Base-by-base conservation (phyloP, 2,113 vertebrate genomes). In the Ptychochromis oligacanthus region DNA sequence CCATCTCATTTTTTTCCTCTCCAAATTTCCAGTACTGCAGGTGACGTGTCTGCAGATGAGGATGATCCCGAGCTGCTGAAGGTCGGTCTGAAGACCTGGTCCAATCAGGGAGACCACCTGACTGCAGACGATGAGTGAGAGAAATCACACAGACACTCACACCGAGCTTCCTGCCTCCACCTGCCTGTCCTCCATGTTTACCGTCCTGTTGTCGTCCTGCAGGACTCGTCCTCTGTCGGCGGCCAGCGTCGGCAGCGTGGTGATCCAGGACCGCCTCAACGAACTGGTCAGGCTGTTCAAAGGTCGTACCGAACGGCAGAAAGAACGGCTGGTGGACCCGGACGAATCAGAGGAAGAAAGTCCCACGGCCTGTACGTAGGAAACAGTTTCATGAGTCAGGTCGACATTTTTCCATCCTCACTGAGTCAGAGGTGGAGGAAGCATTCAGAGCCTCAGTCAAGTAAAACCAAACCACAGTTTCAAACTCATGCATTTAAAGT, bases 341-440 rank as follows among this genome's bases (percentile, higher is more conserved):
- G 97, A 99, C 28, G 96, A 96, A 24, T 98, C 97, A 0, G 97
- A 99, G 0, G 97, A 97, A 0, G 98, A 98, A 1, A 98, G 95
- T 90, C 97, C 97, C 0, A 2, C 86, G 1, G 78, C 89, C 28
- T 81, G 95, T 96, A 83, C 20, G 93, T 84, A 7, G 24, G 34
- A 31, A 57, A 36, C 6, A 1, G 38, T 77, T 20, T 61, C 4
- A 46, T 6, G 1, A 70, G 40, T 62, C 34, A 40, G 40, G 12
- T 14, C 2, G 43, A 15, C 14, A 13, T 46, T n/a, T 12, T 6
- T 18, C 60, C 10, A 18, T 22, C 11, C 7, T 67, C 17, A 26
- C 22, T 5, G 13, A 14, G 5, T 60, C 58, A 20, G 60, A n/a
- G 6, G 17, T 17, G 17, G 49, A 5, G 18, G 6, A 15, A 52